Evolutionary conservation across 2,113 vertebrate genomes (phyloP), one percentile per base, ranked within the genome.

Genomic region (Bettongia penicillata): DNA sequence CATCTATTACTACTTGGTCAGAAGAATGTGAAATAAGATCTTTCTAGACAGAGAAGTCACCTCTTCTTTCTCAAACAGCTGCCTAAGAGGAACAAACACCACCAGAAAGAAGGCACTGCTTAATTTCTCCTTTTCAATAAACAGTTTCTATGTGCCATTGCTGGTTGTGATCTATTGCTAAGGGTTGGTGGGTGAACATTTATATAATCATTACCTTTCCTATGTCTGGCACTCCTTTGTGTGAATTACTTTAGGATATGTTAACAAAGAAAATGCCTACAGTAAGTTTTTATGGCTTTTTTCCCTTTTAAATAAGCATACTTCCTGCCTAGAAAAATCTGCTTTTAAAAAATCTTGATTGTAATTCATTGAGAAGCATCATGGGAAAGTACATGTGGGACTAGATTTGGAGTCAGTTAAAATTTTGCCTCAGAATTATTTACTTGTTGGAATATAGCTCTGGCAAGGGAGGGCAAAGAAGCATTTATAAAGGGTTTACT

Each of bases 21-120:
- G 51, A 37, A 49, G 25, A 50, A n/a, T 68, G 49, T 16, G 51
- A 94, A 89, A 43, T 49, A 91, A 94, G 91, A 92, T 91, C 90
- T 84, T 93, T 95, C 94, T 2, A 0, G 22, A 77, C 25, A 89
- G 3, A 52, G n/a, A 90, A 77, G n/a, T 77, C 37, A 8, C 68
- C 68, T 8, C 68, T 77, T 77, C n/a, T 77, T 7, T 77, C n/a
- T 77, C n/a, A 77, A 22, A 25, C 2, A 84, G 37, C 91, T 19
- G 14, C 51, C 24, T 23, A 5, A 52, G 89, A 68, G n/a, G 23
- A 5, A n/a, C 28, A 31, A 93, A n/a, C n/a, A 77, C 16, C 91
- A 23, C 52, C 91, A 49, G 43, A 91, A 51, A 31, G 12, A 91
- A 51, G 43, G 12, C 24, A 61, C 0, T 93, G 49, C 53, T 51